phyloP scores from a whole-genome alignment of 2,113 vertebrate species.

The Trichechus manatus region DNA sequence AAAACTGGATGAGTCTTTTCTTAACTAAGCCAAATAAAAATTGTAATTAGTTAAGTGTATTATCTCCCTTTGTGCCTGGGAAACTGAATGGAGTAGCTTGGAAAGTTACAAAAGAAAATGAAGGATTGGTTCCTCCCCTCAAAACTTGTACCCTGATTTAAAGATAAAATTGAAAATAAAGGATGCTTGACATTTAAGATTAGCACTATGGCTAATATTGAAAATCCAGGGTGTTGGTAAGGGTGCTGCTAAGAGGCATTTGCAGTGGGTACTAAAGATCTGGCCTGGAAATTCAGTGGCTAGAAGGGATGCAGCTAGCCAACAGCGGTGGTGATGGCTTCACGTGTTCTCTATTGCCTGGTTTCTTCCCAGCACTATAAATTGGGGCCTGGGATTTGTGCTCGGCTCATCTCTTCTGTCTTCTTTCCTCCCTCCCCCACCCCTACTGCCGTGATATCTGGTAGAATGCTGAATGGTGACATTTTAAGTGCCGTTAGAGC shows the following conservation, averaged over 20 bases:
- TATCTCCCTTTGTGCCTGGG: neutral
- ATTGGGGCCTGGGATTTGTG: neutral
- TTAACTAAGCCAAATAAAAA: constrained; percentile 8
- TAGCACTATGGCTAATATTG: neutral
- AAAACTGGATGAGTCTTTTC: constrained; percentile 63
- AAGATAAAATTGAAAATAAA: constrained; percentile 18
- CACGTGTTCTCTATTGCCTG: neutral
- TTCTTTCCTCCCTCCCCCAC: neutral
- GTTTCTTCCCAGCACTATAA: neutral
- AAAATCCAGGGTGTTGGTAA: neutral
- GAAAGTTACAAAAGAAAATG: constrained; percentile 50
- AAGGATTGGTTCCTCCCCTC: neutral
- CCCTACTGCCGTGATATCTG: neutral
- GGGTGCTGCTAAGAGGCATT: neutral
- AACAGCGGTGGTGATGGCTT: neutral
- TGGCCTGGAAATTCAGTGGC: neutral
- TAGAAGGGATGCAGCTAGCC: neutral
- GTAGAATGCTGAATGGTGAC: neutral
- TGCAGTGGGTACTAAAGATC: neutral
- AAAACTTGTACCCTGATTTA: neutral
- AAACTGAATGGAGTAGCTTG: neutral
- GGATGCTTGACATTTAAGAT: neutral
- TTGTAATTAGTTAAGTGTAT: constrained; percentile 35
- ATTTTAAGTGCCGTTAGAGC: neutral
- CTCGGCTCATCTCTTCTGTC: neutral